Conservation (phyloP, 2,888 invertebrate species). For the Nomada fabriciana region DNA sequence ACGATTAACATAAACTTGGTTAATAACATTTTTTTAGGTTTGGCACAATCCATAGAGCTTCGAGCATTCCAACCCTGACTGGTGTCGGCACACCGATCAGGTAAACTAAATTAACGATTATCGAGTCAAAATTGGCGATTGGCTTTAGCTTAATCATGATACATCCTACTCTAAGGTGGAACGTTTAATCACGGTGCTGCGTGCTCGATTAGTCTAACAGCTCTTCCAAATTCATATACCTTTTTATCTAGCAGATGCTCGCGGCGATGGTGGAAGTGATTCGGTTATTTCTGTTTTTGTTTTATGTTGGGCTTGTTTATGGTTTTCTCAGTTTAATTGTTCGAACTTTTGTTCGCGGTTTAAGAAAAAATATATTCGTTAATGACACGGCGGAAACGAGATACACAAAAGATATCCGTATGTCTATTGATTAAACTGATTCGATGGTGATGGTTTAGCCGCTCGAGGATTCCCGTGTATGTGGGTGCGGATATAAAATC, state of each 20-base stretch:
- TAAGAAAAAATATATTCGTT: neutral
- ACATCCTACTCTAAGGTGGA: neutral
- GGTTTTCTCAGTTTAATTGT: neutral
- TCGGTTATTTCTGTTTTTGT: neutral
- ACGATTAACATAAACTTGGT: constrained; percentile 65
- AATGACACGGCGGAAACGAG: neutral
- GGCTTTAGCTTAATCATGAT: constrained; percentile 39
- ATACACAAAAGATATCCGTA: neutral
- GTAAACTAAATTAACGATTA: constrained; percentile 86
- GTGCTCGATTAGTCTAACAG: neutral
- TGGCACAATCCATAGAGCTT: constrained; percentile 94
- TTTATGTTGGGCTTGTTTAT: neutral
- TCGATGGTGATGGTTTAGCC: constrained; percentile 86
- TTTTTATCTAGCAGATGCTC: constrained; percentile 27
- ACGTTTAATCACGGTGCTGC: neutral
- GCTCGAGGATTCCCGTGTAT: constrained; percentile 91
- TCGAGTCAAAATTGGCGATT: constrained; percentile 22
- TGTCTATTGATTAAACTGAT: constrained; percentile 28
- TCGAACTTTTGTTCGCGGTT: constrained; percentile 7
- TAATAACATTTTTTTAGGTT: constrained; percentile 85
- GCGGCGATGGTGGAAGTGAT: constrained; percentile 34
- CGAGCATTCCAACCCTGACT: constrained; percentile 95
- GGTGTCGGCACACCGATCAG: constrained; percentile 90
- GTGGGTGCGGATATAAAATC: constrained; percentile 87
- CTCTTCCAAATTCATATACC: constrained; percentile 11